These are phyloP conservation scores for Morpho helenor DNA, from an alignment of 2,888 invertebrate genomes.

Conservation along the genomic window DNA sequence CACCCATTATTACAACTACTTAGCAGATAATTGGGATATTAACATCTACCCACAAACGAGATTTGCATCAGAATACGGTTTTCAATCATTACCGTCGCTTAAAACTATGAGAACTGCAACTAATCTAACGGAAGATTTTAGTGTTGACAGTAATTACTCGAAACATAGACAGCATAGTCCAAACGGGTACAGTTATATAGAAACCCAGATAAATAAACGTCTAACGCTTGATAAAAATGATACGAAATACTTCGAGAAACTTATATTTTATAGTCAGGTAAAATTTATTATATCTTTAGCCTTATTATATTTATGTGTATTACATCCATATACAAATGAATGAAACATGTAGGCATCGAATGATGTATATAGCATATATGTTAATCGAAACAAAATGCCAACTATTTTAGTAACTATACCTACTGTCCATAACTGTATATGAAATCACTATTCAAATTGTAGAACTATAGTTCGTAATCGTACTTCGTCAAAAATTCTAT, in stretches of 20 bases:
- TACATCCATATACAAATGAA: too few species aligned
- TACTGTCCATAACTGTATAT: too few species aligned
- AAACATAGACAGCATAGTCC: constrained; percentile 93
- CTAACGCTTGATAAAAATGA: constrained; percentile 78
- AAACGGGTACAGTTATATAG: constrained; percentile 83
- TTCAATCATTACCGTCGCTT: constrained; percentile 91
- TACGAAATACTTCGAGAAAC: constrained; percentile 80
- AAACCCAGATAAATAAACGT: constrained; percentile 80
- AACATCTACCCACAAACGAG: constrained; percentile 88
- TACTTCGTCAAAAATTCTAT: too few species aligned
- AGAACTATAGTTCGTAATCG: too few species aligned
- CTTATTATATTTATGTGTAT: too few species aligned
- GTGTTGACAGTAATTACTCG: constrained; percentile 79
- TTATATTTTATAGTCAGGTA: constrained; percentile 92
- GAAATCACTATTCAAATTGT: too few species aligned
- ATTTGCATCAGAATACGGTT: constrained; percentile 97
- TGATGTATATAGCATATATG: too few species aligned
- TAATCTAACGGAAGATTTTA: constrained; percentile 68
- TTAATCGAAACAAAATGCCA: too few species aligned
- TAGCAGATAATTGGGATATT: constrained; percentile 88
- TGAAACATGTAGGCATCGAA: too few species aligned
- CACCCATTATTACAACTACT: constrained; percentile 94
- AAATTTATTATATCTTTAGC: constrained; percentile 14
- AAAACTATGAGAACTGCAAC: constrained; percentile 82
- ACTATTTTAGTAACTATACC: too few species aligned